A percentile compares a stretch with the other conserved stretches of the same genome.
Evolutionary conservation across 2,113 vertebrate genomes (phyloP).

Genomic region (Chloroceryle aenea): DNA sequence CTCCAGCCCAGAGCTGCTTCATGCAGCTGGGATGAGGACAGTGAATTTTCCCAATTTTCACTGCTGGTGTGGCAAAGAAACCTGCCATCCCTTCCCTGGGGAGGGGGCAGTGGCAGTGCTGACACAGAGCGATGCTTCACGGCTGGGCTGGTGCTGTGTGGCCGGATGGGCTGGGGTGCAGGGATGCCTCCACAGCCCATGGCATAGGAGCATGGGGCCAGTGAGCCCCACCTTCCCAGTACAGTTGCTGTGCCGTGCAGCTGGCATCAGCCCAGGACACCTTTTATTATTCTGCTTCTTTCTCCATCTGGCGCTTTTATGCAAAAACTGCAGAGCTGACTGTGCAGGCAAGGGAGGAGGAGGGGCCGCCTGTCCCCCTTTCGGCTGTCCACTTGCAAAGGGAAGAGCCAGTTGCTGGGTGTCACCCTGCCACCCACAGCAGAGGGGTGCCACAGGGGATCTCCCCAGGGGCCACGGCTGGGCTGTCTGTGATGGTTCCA

Average conservation of each 20-base stretch:
- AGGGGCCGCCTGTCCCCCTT: background rate
- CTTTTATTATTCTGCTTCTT: background rate
- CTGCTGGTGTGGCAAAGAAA: background rate
- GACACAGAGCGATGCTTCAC: no score
- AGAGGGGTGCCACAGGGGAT: background rate
- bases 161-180: accelerated
- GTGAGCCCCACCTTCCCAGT: background rate
- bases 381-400: background rate
- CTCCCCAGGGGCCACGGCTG: background rate
- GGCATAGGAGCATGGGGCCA: background rate
- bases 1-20: background rate
- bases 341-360: background rate
- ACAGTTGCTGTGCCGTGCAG: accelerated
- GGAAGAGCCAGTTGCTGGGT: accelerated
- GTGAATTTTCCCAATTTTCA: background rate
- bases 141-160: no score
- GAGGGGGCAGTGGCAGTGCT: no score
- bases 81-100: accelerated
- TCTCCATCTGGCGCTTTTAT: background rate
- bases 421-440: background rate
- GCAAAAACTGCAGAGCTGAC: background rate
- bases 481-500: background rate
- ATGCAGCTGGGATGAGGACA: accelerated
- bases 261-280: background rate
- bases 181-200: accelerated